These are phyloP conservation scores for Cydia fagiglandana DNA, from an alignment of 1,140 invertebrate species.

Conservation along the genomic window DNA sequence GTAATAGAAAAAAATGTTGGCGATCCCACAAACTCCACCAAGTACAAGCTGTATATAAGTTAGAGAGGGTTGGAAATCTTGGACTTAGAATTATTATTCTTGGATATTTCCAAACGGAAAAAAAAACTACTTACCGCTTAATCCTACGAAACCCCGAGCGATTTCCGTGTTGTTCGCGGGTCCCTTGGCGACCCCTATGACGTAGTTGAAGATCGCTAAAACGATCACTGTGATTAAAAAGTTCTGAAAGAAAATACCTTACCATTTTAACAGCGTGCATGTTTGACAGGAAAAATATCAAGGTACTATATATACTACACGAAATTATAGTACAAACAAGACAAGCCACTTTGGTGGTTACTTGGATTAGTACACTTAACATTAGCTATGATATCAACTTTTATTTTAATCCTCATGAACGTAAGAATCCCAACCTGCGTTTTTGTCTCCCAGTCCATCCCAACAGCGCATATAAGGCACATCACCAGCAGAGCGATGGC, in stretches of 20 bases:
- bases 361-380: too few species aligned
- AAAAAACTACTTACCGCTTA: constrained; percentile 82
- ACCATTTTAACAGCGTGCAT: background rate
- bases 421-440: background rate
- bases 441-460: constrained; percentile 91
- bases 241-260: constrained; percentile 79
- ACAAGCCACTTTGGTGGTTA: too few species aligned
- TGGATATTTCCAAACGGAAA: too few species aligned
- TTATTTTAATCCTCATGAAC: background rate
- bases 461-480: constrained; percentile 90
- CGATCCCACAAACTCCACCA: too few species aligned
- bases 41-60: too few species aligned
- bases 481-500: constrained; percentile 87
- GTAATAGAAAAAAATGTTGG: too few species aligned
- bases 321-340: background rate
- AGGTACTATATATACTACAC: too few species aligned
- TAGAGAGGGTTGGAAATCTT: too few species aligned
- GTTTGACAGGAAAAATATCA: too few species aligned
- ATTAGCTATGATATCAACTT: background rate
- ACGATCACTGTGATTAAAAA: constrained; percentile 92
- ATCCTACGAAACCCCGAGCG: constrained; percentile 90
- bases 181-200: constrained; percentile 90
- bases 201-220: constrained; percentile 92
- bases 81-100: too few species aligned
- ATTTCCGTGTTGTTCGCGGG: constrained; percentile 79